These are phyloP conservation scores for Oriolus oriolus DNA, from an alignment of 2,113 vertebrate species.

Conservation along the genomic window DNA sequence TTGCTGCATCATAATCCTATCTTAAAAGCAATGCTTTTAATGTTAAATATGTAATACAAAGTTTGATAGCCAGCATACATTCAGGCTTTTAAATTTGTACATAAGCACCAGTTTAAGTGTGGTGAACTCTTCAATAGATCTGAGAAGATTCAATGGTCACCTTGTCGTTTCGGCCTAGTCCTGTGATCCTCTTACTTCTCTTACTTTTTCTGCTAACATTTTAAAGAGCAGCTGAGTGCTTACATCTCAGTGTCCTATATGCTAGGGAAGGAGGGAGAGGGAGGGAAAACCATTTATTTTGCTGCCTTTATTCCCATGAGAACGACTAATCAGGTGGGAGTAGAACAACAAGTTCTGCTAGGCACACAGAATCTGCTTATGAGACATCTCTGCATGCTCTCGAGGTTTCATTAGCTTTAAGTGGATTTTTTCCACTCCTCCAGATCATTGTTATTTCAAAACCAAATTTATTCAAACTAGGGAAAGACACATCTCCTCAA, in stretches of 20 bases:
- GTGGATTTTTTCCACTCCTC: constrained; percentile 46
- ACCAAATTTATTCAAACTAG: constrained; percentile 51
- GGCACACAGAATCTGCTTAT: constrained; percentile 42
- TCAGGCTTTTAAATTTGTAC: neutral
- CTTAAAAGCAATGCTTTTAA: neutral
- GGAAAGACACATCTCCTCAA: constrained; percentile 7
- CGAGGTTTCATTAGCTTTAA: constrained; percentile 52
- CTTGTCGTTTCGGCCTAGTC: neutral
- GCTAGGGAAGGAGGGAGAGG: neutral
- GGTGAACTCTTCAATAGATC: neutral
- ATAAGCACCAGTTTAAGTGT: neutral
- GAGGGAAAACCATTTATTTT: constrained; percentile 5
- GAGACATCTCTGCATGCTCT: constrained; percentile 53
- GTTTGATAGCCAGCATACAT: neutral
- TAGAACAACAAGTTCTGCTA: constrained; percentile 62
- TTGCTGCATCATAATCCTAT: neutral
- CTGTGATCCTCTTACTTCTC: neutral
- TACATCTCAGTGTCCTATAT: neutral
- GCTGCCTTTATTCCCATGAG: constrained; percentile 43
- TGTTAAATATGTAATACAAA: neutral
- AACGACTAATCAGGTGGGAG: constrained; percentile 36
- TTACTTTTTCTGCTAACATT: neutral
- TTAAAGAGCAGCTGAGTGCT: neutral
- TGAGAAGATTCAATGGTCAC: neutral
- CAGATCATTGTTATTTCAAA: constrained; percentile 57